Conservation (phyloP, 2,888 invertebrate species). For the Amaurobius ferox region DNA sequence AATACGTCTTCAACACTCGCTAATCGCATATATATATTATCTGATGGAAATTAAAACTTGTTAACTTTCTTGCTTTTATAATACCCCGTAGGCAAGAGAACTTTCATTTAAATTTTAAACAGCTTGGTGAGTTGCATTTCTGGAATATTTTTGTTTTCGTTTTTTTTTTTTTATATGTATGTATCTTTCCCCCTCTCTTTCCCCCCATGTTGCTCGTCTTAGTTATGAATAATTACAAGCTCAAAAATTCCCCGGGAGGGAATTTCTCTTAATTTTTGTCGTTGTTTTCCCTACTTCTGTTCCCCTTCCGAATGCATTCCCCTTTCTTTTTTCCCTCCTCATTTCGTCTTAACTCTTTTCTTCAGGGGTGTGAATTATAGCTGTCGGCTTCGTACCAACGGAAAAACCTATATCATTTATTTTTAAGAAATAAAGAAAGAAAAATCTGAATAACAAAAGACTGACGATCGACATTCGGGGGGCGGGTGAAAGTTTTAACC, state of each 20-base stretch:
- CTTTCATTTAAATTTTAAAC: constrained; percentile 69
- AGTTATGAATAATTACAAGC: constrained; percentile 65
- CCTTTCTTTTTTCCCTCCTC: constrained; percentile 31
- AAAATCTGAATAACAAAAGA: constrained; percentile 12
- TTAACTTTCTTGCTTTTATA: constrained; percentile 57
- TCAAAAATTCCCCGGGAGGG: constrained; percentile 36
- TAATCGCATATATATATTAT: constrained; percentile 49
- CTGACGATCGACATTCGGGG: neutral
- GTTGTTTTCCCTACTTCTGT: constrained; percentile 18
- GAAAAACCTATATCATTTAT: constrained; percentile 45
- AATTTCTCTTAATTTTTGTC: constrained; percentile 55
- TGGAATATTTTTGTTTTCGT: neutral
- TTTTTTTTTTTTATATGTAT: neutral
- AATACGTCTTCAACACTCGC: constrained; percentile 1
- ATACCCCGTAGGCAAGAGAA: constrained; percentile 36
- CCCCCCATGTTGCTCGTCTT: constrained; percentile 43
- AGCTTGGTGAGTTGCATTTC: constrained; percentile 33
- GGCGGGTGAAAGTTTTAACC: constrained; percentile 42
- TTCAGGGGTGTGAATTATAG: constrained; percentile 27
- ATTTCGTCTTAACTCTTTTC: constrained; percentile 60
- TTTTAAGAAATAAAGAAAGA: neutral
- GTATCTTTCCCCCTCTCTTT: neutral
- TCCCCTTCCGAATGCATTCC: constrained; percentile 4
- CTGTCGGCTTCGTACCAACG: constrained; percentile 4
- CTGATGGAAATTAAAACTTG: constrained; percentile 71